Base-by-base conservation (phyloP, 2,797 vertebrate genomes). In the Cephalopachus bancanus region DNA sequence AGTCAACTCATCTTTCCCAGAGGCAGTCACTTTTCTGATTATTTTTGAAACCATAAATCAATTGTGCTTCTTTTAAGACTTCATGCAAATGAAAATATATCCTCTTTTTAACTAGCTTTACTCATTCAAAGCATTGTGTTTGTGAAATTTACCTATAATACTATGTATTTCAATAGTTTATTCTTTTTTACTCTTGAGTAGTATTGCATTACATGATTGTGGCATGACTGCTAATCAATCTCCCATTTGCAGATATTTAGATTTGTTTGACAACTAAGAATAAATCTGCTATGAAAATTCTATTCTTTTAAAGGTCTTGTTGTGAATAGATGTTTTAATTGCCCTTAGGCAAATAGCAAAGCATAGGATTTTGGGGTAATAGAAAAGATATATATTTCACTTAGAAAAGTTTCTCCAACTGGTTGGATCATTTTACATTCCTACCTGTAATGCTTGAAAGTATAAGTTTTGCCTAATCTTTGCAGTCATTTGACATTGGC, bases 31-130 rank as follows among this genome's bases (percentile, higher is more conserved):
- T 96, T 91, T 83, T 83, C 83, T 91, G 55, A 83, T 44, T 76
- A 69, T 65, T 80, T 83, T n/a, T 5, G 5, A 7, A 83, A 30
- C 60, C 22, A 83, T 76, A 69, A 53, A 80, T 94, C 91, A 71
- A n/a, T 69, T 91, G 75, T 53, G 65, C 28, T 30, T 94, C 44
- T 53, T 85, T 81, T 53, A 67, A 37, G 37, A 86, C 22, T 85
- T 91, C 74, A 94, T 87, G 91, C 62, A 96, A 94, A 96, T 91
- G 83, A 83, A 91, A 96, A 91, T 91, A 20, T 71, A 87, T 76
- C 91, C 88, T 69, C 53, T 57, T 69, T n/a, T 55, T 76, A 76
- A 62, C 60, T 62, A 44, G 22, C 3, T 65, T 80, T 49, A 51
- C 67, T 94, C 78, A 49, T 20, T 91, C 30, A 55, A 44, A 69